These are phyloP conservation scores for Drosophila suzukii DNA, from an alignment of 1,140 invertebrate genomes.

Conservation along the genomic window DNA sequence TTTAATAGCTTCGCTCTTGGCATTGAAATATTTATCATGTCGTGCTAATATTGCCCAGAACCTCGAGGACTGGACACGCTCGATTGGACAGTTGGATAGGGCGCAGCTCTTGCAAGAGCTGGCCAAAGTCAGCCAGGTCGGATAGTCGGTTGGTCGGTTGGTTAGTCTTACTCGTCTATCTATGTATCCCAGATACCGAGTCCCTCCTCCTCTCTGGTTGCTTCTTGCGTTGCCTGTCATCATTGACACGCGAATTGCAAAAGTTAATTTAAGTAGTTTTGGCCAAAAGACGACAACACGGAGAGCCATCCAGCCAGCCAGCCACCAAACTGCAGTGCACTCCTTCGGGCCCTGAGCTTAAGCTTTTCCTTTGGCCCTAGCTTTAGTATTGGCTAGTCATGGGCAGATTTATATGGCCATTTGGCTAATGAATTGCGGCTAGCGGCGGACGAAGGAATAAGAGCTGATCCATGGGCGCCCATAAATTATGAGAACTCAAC, in stretches of 20 bases:
- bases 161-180: slow-evolving; percentile 21
- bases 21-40: slow-evolving; percentile 72
- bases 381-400: slow-evolving; percentile 46
- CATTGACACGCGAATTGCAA: slow-evolving; percentile 71
- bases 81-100: slow-evolving; percentile 56
- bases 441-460: slow-evolving; percentile 44
- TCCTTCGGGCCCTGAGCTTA: slow-evolving; percentile 16
- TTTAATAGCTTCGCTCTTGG: slow-evolving; percentile 72
- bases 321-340: slow-evolving; percentile 20
- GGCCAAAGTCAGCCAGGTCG: slow-evolving; percentile 5
- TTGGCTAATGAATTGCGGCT: slow-evolving; percentile 62
- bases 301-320: not conserved
- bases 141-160: slow-evolving; percentile 1
- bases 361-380: not conserved
- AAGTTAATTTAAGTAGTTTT: slow-evolving; percentile 72
- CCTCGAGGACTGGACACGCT: slow-evolving; percentile 56
- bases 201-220: slow-evolving; percentile 7
- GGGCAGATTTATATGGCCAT: slow-evolving; percentile 62
- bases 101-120: slow-evolving; percentile 30
- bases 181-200: slow-evolving; percentile 24
- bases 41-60: slow-evolving; percentile 54
- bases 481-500: slow-evolving; percentile 53
- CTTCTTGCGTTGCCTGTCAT: slow-evolving; percentile 63
- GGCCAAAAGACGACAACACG: slow-evolving; percentile 46
- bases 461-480: slow-evolving; percentile 45